These are phyloP conservation scores for Diploscapter pachys DNA, from an alignment of 1,140 invertebrate genomes.

Conservation along the genomic window DNA sequence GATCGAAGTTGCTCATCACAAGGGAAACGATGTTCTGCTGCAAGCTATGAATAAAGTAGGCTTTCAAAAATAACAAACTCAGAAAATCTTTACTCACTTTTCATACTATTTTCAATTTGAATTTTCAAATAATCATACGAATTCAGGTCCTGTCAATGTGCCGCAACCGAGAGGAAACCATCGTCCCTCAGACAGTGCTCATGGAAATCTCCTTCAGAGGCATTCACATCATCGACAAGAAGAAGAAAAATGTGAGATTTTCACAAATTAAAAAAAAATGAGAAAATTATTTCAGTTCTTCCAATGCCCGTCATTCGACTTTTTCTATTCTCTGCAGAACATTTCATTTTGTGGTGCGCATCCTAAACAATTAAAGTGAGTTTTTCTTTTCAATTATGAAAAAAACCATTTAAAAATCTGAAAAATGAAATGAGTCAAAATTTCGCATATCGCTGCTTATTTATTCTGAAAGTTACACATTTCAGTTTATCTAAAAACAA, in stretches of 20 bases:
- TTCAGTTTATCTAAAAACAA: no score
- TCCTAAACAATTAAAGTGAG: slow-evolving; percentile 79
- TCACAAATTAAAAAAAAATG: not conserved
- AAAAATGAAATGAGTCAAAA: not conserved
- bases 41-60: slow-evolving; percentile 66
- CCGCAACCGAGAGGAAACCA: slow-evolving; percentile 55
- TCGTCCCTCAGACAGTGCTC: slow-evolving; percentile 56
- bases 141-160: slow-evolving; percentile 51
- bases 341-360: slow-evolving; percentile 97
- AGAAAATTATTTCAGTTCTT: slow-evolving; percentile 47
- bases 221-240: slow-evolving; percentile 57
- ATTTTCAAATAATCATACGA: not conserved
- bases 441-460: no score
- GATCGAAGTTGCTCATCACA: slow-evolving; percentile 87
- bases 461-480: no score
- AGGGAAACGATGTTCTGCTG: slow-evolving; percentile 69
- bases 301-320: slow-evolving; percentile 77
- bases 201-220: slow-evolving; percentile 58
- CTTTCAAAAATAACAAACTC: slow-evolving; percentile 7
- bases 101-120: no score
- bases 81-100: not conserved
- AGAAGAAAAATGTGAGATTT: slow-evolving; percentile 52
- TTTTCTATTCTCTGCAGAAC: slow-evolving; percentile 94
- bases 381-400: not conserved
- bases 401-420: no score